A percentile compares a stretch with the other conserved stretches of the same genome.
Evolutionary conservation across 2,797 vertebrate genomes (phyloP).

Genomic region (Pyrocephalus nanus): DNA sequence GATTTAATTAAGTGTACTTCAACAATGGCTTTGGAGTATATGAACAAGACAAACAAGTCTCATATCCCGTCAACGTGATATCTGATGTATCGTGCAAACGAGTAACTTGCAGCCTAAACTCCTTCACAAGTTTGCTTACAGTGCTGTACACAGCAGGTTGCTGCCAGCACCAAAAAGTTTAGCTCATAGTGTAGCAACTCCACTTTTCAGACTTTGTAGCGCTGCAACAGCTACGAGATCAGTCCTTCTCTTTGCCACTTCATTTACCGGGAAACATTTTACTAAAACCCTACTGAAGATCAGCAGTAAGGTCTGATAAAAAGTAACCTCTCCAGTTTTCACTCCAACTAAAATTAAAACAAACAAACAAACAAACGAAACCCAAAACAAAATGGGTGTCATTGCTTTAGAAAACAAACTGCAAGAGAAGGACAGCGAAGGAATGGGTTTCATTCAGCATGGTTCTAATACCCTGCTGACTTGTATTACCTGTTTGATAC

Average conservation of each 20-base stretch:
- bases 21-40: background rate
- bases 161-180: background rate
- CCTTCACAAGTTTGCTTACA: background rate
- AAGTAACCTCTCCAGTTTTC: background rate
- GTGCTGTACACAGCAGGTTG: background rate
- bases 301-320: background rate
- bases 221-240: rapidly evolving
- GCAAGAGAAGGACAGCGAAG: background rate
- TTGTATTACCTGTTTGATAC: background rate
- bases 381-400: rapidly evolving
- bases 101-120: background rate
- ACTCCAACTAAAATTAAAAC: background rate
- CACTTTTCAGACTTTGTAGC: background rate
- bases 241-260: background rate
- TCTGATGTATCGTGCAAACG: background rate
- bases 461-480: background rate
- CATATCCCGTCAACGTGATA: background rate
- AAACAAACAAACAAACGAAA: background rate
- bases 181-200: background rate
- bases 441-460: background rate
- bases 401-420: background rate
- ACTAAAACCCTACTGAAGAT: background rate
- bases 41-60: background rate
- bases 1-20: background rate
- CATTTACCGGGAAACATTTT: background rate